Base-by-base conservation (phyloP, 2,113 vertebrate species). In the Pteronura brasiliensis region DNA sequence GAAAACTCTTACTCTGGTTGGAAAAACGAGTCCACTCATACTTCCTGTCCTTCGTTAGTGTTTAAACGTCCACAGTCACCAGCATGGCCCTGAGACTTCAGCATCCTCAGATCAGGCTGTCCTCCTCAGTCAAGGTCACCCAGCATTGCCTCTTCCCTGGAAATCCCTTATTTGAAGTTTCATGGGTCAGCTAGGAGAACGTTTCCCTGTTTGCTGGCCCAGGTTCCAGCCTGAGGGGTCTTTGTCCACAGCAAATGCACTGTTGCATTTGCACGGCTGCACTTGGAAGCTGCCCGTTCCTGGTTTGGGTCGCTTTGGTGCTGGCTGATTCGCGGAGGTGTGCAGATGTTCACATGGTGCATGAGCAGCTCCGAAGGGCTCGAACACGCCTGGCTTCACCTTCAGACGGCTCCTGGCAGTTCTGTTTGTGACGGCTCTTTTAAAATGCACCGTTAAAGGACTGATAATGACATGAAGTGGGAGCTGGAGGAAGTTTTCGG, bases 381-480 rank as follows among this genome's bases (percentile, higher is more conserved):
- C 12, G n/a, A 21, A 3, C 77, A 6, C 7, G 6, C 18, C n/a
- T 3, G 1, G 4, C 1, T 4, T 36, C 6, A 1, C 82, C 86
- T 90, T 27, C 2, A 18, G 3, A 3, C 0, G 57, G n/a, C 57
- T 39, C 42, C 77, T 11, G 31, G 76, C 11, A 2, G 36, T 31
- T 13, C 10, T 47, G 12, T 71, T 57, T n/a, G 49, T 17, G 7
- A 49, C 3, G 15, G 59, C 34, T 57, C 72, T 25, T 69, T 52
- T 5, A n/a, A 79, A 80, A 57, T 1, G 17, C 71, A 21, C 59
- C 90, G 0, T 12, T 17, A 72, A 74, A 39, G 79, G 34, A 4
- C 4, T 0, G 65, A 7, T 0, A 39, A 36, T 17, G 77, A 0
- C 18, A 0, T 20, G 34, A 44, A 27, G 14, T 2, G 0, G 31